Conservation (phyloP, 2,113 vertebrate genomes). For the Peucedramus taeniatus region DNA sequence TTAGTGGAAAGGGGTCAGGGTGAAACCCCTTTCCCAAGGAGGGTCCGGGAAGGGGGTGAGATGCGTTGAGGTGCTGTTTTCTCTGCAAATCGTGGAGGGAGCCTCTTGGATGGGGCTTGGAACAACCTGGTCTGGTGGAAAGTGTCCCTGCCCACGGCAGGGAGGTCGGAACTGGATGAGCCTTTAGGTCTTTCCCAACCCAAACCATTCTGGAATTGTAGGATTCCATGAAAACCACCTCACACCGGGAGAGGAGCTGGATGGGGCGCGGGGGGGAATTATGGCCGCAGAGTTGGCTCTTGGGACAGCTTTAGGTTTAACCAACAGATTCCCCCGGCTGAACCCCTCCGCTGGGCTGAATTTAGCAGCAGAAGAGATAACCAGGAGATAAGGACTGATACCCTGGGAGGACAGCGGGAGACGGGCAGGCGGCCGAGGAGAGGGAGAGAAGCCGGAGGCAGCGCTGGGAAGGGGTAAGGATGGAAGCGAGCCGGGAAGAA, state of each 20-base stretch:
- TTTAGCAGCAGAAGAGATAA: slow-evolving; percentile 48
- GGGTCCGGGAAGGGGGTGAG: rapidly evolving
- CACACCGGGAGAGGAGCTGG: background rate
- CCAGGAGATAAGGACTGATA: slow-evolving; percentile 43
- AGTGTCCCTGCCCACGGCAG: background rate
- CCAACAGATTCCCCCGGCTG: slow-evolving; percentile 11
- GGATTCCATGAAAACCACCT: background rate
- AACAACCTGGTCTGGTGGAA: background rate
- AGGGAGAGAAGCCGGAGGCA: background rate
- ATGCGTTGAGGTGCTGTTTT: rapidly evolving
- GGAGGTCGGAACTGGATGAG: background rate
- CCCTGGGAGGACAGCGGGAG: slow-evolving; percentile 1
- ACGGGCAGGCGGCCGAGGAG: background rate
- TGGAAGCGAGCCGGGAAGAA: background rate
- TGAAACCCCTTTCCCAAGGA: background rate
- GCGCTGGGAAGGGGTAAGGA: background rate
- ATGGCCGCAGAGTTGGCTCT: background rate
- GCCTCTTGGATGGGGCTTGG: background rate
- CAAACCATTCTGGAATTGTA: background rate
- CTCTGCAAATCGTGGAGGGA: background rate
- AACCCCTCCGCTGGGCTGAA: slow-evolving; percentile 29
- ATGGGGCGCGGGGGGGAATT: background rate
- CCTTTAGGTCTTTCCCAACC: background rate
- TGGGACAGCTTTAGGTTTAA: background rate
- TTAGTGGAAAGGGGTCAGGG: too few species aligned